phyloP scores from a whole-genome alignment of 2,113 vertebrate species.

The human (Homo sapiens) region DNA sequence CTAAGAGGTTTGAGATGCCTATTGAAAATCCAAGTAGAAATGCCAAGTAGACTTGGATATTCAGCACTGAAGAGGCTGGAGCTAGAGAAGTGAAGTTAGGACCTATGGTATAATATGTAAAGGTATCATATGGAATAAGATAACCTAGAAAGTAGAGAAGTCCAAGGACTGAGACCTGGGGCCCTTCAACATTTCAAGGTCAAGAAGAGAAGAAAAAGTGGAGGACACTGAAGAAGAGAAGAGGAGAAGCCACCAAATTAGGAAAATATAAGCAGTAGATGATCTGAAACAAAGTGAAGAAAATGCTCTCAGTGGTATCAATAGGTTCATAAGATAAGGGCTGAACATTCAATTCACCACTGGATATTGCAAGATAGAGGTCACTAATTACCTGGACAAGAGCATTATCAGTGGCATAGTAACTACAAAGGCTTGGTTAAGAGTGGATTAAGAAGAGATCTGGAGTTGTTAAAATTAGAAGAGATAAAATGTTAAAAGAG shows the following conservation, averaged over 20 bases:
- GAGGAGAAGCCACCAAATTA: background rate
- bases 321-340: background rate
- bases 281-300: slow-evolving; percentile 26
- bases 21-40: background rate
- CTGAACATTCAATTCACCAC: background rate
- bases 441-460: background rate
- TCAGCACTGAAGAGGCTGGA: background rate
- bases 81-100: background rate
- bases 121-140: background rate
- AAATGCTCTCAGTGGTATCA: background rate
- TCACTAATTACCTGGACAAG: background rate
- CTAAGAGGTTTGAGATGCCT: background rate
- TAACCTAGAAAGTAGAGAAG: background rate
- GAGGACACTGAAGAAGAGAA: background rate
- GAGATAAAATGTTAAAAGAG: background rate
- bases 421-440: background rate
- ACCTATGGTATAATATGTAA: background rate
- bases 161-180: background rate
- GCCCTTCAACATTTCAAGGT: background rate
- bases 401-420: background rate
- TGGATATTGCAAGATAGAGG: background rate
- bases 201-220: background rate
- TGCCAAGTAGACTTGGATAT: background rate
- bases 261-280: background rate
- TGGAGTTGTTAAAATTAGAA: background rate